phyloP scores from a whole-genome alignment of 2,797 vertebrate species.

The Aythya fuligula region DNA sequence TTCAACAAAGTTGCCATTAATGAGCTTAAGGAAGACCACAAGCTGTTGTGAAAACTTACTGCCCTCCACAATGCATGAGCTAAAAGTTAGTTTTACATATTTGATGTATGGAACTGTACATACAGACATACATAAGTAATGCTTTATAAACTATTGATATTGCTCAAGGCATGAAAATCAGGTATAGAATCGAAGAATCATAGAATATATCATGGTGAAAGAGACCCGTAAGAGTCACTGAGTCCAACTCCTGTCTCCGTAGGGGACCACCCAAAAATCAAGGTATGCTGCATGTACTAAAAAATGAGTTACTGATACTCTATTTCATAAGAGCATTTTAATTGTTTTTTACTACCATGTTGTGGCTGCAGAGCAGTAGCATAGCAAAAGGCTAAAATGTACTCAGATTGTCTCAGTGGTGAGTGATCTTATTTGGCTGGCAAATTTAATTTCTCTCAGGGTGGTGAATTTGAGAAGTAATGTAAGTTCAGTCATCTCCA shows the following conservation, averaged over 20 bases:
- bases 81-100: neutral
- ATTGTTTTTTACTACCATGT: neutral
- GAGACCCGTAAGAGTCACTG: too few species aligned
- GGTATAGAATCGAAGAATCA: neutral
- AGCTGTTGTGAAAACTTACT: neutral
- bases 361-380: neutral
- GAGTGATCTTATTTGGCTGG: constrained; percentile 9
- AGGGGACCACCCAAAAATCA: neutral
- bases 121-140: neutral
- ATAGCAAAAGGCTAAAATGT: neutral
- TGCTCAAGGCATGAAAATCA: neutral
- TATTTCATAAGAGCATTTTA: neutral
- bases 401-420: neutral
- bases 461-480: constrained; percentile 17
- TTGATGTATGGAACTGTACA: neutral
- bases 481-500: constrained; percentile 4
- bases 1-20: neutral
- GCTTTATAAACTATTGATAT: neutral
- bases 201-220: too few species aligned
- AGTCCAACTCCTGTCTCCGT: neutral
- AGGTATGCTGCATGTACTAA: neutral
- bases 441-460: constrained; percentile 21
- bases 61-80: neutral
- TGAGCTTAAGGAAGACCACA: neutral
- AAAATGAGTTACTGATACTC: neutral